Base-by-base conservation (phyloP, 2,113 vertebrate genomes). In the Cyanoramphus novaezelandiae region DNA sequence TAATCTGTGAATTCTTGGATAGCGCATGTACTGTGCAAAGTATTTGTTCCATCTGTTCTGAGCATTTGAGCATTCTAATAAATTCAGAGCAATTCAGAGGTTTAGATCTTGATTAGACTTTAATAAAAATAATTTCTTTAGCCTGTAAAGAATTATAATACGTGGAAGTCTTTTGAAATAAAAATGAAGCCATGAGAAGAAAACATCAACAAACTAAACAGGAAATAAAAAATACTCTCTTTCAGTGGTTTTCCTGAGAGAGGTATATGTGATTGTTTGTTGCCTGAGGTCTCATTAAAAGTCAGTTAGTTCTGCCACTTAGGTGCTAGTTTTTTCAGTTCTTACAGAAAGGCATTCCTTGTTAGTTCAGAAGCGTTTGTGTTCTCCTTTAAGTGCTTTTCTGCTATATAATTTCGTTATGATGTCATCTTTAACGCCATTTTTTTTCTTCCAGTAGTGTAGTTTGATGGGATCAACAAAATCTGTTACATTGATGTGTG, bases 1-100 rank as follows among this genome's bases (percentile, higher is more conserved):
- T 13, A 87, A 57, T 50, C 44, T 85, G 52, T 78, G 86, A 85
- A 44, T 60, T 93, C 76, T 86, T 84, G 89, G 77, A 49, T 79
- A 47, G 70, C 67, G 87, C 5, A 1, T 37, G 41, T 68, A 24
- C 65, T 52, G 19, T 76, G 35, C 0, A 4, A 84, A 64, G 37
- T 70, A 52, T 35, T 86, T 81, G 27, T 88, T 90, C 90, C 27
- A 67, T 91, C 90, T 95, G 41, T 90, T 91, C 33, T 25, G 63
- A 82, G 17, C 49, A 21, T 83, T 88, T 74, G 59, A 75, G 35
- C n/a, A 92, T 92, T 82, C 35, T 47, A 60, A 90, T 47, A 75
- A 90, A 81, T 75, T 49, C 29, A 49, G 68, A 86, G 19, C n/a
- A 85, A 12, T 76, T 77, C 23, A 46, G 65, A 74, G 29, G 13